These are phyloP conservation scores for Speoplatyrhinus poulsoni DNA, from an alignment of 2,113 vertebrate species.

Conservation along the genomic window DNA sequence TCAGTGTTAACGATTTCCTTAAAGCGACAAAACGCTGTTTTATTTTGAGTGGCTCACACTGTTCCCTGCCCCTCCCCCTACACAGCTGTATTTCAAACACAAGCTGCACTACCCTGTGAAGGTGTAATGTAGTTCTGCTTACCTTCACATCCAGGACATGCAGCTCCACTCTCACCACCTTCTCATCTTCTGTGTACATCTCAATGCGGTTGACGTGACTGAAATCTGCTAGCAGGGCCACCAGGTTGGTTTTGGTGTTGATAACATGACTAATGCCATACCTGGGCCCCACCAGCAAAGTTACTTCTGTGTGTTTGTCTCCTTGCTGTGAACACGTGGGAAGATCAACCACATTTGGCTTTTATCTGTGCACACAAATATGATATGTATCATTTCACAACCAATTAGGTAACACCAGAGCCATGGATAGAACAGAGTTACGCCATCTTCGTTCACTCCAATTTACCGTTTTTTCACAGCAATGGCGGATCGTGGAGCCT, in stretches of 20 bases:
- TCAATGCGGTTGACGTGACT: slow-evolving; percentile 98
- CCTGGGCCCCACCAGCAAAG: slow-evolving; percentile 90
- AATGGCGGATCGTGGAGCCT: no score
- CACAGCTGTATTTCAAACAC: no score
- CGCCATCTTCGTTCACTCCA: no score
- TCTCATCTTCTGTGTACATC: slow-evolving; percentile 96
- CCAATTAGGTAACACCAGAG: neutral
- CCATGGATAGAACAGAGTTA: no score
- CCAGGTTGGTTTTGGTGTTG: slow-evolving; percentile 96
- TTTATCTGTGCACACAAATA: neutral
- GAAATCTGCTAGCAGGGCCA: slow-evolving; percentile 95
- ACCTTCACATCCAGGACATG: slow-evolving; percentile 98
- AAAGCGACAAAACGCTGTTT: no score
- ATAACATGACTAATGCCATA: slow-evolving; percentile 98
- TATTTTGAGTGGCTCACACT: no score
- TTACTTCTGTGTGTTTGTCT: slow-evolving; percentile 95
- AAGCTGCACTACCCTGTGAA: neutral
- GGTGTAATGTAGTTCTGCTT: slow-evolving; percentile 15
- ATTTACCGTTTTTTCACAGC: no score
- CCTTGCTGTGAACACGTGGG: slow-evolving; percentile 82
- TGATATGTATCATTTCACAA: neutral
- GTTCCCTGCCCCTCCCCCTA: no score
- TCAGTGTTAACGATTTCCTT: neutral
- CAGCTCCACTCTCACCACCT: slow-evolving; percentile 88
- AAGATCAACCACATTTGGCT: neutral